Percentiles rank a stretch among this genome's conserved stretches.
Evolutionary conservation across 2,113 vertebrate genomes (phyloP).

Genomic region (Stictonetta naevosa): DNA sequence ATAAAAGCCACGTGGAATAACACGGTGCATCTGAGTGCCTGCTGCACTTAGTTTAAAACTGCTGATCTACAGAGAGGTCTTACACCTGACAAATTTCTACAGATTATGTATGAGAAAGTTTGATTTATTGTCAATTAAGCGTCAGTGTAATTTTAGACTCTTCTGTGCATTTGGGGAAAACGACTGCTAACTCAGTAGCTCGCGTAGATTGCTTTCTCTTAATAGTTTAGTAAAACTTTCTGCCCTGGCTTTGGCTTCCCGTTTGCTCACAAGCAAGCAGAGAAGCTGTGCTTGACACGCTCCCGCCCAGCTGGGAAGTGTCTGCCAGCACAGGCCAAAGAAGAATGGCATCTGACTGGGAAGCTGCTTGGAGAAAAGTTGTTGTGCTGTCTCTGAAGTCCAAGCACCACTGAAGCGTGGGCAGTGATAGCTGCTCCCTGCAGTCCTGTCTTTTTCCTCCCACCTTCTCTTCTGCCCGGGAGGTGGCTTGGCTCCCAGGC

Average conservation of each 20-base stretch:
- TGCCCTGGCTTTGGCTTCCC: not conserved
- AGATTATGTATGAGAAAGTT: not conserved
- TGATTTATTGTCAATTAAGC: conserved; percentile 31
- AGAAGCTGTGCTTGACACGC: not conserved
- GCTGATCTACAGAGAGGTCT: not conserved
- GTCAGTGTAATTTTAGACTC: not conserved
- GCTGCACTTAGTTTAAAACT: conserved; percentile 8
- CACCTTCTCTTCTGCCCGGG: not conserved
- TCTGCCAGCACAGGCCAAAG: not conserved
- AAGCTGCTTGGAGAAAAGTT: not conserved
- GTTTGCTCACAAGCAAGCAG: not conserved
- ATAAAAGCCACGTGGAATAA: not conserved
- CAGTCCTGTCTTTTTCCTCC: not conserved
- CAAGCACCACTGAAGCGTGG: not conserved
- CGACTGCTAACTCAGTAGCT: not conserved
- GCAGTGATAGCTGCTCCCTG: conserved; percentile 3
- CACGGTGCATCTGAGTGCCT: not conserved
- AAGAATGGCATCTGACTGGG: not conserved
- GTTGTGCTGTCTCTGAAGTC: not conserved
- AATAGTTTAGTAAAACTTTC: not conserved
- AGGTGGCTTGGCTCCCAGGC: not conserved
- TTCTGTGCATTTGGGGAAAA: not conserved
- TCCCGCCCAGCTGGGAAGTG: not conserved
- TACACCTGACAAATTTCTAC: not conserved
- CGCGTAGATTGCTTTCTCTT: not conserved